Base-by-base conservation (phyloP, 2,888 invertebrate genomes). In the Galerucella pusilla region DNA sequence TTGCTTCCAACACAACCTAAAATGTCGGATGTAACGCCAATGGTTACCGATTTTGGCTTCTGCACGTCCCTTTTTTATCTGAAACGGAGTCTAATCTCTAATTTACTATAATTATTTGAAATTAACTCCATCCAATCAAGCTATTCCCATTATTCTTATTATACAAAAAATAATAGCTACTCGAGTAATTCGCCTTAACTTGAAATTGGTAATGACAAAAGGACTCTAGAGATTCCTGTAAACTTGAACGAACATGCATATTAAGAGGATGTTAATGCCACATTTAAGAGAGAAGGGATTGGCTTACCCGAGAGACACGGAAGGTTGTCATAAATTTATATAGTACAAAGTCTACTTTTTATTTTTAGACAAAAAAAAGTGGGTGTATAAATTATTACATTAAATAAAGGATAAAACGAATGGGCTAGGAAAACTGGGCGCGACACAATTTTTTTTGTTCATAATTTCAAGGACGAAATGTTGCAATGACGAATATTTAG, bases 261-360 rank as follows among this genome's bases (percentile, higher is more conserved):
- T 72, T 72, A 72, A 72, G 66, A 64, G 72, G 72, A 60, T 66
- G 66, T 72, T 66, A 72, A 66, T 66, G 28, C 28, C 54, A 45
- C 66, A 66, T 72, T 45, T 65, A 65, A 65, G 20, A 28, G 65
- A 9, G 45, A 71, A 49, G 59, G 66, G 57, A 57, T 68, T 10
- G 68, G 64, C 64, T 65, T 12, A 10, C 64, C 46, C 64, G 12
- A 45, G 64, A 46, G 64, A 65, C 45, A 65, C 46, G 45, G 20
- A 65, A 65, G n/a, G 12, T 12, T 65, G 64, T 65, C 46, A 65
- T n/a, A 16, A 63, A 16, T 42, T 63, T 63, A 63, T 63, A 42
- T n/a, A n/a, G 11, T 61, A 28, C 28, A 14, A 25, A 61, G 25
- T 63, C 63, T 42, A 16, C 46, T 20, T 57, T 65, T 46, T 65